Base-by-base conservation (phyloP, 2,113 vertebrate species). In the Lepus timidus region DNA sequence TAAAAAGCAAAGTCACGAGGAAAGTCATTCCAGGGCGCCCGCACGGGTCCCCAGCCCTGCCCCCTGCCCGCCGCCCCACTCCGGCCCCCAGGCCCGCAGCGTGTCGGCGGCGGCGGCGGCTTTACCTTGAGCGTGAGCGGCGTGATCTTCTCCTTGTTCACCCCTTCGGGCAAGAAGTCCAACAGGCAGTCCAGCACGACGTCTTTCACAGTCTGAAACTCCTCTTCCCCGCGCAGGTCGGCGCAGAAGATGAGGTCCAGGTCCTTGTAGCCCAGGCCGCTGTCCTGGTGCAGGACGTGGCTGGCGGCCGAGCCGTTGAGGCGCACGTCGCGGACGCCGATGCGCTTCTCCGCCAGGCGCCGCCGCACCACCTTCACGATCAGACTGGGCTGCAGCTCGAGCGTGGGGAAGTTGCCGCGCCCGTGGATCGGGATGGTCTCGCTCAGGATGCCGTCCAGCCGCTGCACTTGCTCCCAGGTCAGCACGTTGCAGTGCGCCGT, bases 391-490 rank as follows among this genome's bases (percentile, higher is more conserved):
- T 99, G 99, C 99, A 99, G 99, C 98, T 99, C 98, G 94, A 99
- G 98, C 22, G 99, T 99, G 97, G 99, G 99, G 98, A 99, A 99
- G 98, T 99, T 99, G 13, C 99, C 99, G 85, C 99, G 98, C 96
- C 99, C 99, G 98, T 99, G 99, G 97, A 99, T 99, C 80, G 99
- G 99, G 94, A 99, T 99, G 97, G 99, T 99, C 98, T 99, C 99
- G 78, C 99, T 99, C 92, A 99, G 98, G 97, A 99, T 99, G 95
- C 98, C 98, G 98, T 99, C 99, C 98, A 99, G 97, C 7, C 99
- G 98, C 98, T 99, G 99, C 99, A 99, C 99, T 99, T 99, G 99
- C 97, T 99, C 99, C 99, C 99, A 99, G 98, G 91, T 99, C 90
- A 99, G 98, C 91, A 99, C 99, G 91, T 99, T 99, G 78, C 99